Conservation (phyloP, 37 sponge, comb jelly and placozoan genomes). For the Chondrilla cf. caribensis region DNA sequence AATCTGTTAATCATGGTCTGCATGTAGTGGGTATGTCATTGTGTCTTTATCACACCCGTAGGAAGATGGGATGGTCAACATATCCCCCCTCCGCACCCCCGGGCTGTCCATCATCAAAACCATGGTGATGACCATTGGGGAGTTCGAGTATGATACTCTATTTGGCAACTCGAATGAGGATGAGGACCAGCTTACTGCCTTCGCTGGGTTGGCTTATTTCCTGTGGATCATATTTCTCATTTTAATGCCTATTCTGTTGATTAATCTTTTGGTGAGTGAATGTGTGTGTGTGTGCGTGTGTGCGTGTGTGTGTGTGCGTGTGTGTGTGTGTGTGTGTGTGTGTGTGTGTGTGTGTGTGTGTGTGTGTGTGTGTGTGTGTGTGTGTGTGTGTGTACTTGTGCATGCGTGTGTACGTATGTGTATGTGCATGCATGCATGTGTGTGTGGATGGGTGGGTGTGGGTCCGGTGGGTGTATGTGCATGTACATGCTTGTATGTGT, state of each 20-base stretch:
- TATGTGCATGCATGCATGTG: neutral
- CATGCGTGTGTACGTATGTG: neutral
- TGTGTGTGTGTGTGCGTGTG: conserved; percentile 18
- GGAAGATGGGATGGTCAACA: neutral
- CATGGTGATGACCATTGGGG: conserved; percentile 90
- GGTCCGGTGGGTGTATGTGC: neutral
- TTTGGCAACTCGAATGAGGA: conserved; percentile 48
- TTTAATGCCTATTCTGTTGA: conserved; percentile 92
- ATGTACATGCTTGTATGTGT: conserved; percentile 1
- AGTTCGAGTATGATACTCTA: conserved; percentile 89
- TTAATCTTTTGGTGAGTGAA: conserved; percentile 89
- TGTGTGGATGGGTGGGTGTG: neutral
- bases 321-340: neutral
- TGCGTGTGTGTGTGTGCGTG: neutral
- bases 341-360: conserved; percentile 8
- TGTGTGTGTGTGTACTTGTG: neutral
- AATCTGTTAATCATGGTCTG: too few species aligned
- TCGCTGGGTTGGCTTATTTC: conserved; percentile 43
- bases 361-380: conserved; percentile 5
- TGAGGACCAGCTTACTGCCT: conserved; percentile 29
- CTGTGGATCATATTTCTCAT: conserved; percentile 91
- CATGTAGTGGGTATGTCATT: too few species aligned
- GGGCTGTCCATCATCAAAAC: conserved; percentile 78
- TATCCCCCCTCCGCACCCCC: conserved; percentile 53
- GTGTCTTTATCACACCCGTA: too few species aligned